Percentiles rank a stretch among this genome's conserved stretches.
Evolutionary conservation across 1,140 invertebrate species (phyloP).

Genomic region (Bombus sibiricus): DNA sequence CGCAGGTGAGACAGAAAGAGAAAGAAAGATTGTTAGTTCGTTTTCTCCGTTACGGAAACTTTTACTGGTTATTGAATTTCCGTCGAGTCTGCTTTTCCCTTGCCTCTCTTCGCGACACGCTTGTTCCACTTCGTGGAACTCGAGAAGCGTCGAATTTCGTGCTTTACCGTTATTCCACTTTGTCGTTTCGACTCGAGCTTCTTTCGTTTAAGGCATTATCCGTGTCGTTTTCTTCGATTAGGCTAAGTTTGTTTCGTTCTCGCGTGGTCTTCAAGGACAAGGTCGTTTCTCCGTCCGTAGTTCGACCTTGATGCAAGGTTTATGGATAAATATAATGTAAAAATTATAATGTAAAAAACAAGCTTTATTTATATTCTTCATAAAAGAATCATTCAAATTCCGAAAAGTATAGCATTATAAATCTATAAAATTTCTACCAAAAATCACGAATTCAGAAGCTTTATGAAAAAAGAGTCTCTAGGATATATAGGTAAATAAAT

Average conservation of each 20-base stretch:
- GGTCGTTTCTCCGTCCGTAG: not conserved
- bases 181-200: slow-evolving; percentile 4
- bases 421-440: too few relatives aligned
- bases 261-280: not conserved
- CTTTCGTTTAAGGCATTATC: not conserved
- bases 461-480: too few relatives aligned
- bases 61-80: slow-evolving; percentile 50
- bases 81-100: slow-evolving; percentile 7
- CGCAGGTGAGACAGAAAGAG: not conserved
- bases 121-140: slow-evolving; percentile 23
- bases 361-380: too few relatives aligned
- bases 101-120: not conserved
- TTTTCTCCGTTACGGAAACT: not conserved
- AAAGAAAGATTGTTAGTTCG: too few relatives aligned
- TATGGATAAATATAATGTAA: too few relatives aligned
- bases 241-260: not conserved
- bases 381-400: too few relatives aligned
- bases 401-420: too few relatives aligned
- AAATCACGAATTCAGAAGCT: too few relatives aligned
- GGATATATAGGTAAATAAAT: too few relatives aligned
- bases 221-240: not conserved
- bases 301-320: not conserved
- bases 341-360: too few relatives aligned
- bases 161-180: slow-evolving; percentile 22
- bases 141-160: slow-evolving; percentile 39